Conservation (phyloP, 2,113 vertebrate genomes). For the Potamarius usumacintae region DNA sequence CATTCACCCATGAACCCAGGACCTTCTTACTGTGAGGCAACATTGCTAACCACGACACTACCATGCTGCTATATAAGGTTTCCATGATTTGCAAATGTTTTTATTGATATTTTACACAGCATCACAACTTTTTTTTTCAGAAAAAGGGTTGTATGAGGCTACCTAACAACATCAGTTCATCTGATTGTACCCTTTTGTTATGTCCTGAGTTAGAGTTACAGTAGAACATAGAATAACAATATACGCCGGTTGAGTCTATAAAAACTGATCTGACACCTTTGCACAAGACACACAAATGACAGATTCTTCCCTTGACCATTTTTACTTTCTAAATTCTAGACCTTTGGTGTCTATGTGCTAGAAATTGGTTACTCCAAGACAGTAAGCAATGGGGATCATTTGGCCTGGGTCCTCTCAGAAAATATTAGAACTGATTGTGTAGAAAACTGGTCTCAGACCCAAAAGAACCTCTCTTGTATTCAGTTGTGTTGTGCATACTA, state of each 20-base stretch:
- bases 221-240: neutral
- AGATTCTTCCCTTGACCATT: too few species aligned
- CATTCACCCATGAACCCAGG: too few species aligned
- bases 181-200: neutral
- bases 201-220: neutral
- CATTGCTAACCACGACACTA: too few species aligned
- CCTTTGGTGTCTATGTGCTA: neutral
- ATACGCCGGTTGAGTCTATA: neutral
- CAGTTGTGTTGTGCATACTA: neutral
- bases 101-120: too few species aligned
- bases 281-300: neutral
- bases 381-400: neutral
- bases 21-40: too few species aligned
- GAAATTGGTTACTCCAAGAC: neutral
- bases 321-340: neutral
- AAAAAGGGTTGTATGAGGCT: neutral
- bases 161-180: neutral
- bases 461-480: neutral
- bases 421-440: neutral
- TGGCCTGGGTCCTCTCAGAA: neutral
- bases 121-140: too few species aligned
- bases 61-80: too few species aligned
- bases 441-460: neutral
- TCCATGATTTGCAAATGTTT: too few species aligned
- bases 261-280: neutral